Evolutionary conservation across 1,140 invertebrate species (phyloP).

Genomic region (Brachionus manjavacas): DNA sequence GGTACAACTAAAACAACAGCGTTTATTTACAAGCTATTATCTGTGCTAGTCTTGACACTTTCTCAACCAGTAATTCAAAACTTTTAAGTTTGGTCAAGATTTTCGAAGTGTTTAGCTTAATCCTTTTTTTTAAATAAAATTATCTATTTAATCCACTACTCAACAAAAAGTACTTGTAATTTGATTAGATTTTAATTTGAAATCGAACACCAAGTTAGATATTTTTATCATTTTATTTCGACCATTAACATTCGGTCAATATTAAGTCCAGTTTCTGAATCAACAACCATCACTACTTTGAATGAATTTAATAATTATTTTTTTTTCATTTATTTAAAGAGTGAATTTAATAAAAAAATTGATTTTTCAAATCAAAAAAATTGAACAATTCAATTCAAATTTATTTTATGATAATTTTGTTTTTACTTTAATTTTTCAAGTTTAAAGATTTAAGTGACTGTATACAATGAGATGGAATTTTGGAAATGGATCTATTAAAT

Average conservation of each 20-base stretch:
- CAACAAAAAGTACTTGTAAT: background rate
- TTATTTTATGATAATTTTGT: background rate
- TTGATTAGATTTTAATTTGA: conserved; percentile 28
- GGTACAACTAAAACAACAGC: conserved; percentile 25
- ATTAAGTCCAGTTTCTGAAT: background rate
- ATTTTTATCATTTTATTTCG: background rate
- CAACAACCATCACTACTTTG: background rate
- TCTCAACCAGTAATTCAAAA: conserved; percentile 24
- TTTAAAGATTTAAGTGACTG: background rate
- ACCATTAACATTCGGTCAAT: background rate
- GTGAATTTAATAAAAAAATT: too few relatives aligned
- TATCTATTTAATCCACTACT: conserved; percentile 3
- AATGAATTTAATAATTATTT: too few relatives aligned
- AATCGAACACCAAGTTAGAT: background rate
- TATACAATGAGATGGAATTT: background rate
- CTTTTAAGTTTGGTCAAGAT: background rate
- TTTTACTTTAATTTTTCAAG: background rate
- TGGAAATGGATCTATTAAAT: background rate
- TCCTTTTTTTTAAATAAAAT: background rate
- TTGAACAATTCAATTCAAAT: too few relatives aligned
- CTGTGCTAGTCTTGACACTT: background rate
- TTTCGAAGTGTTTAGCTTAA: background rate
- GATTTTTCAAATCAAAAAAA: too few relatives aligned
- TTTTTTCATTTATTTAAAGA: too few relatives aligned
- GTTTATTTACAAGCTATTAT: background rate